phyloP scores from a whole-genome alignment of 2,113 vertebrate species.

The Pteropus alecto region DNA sequence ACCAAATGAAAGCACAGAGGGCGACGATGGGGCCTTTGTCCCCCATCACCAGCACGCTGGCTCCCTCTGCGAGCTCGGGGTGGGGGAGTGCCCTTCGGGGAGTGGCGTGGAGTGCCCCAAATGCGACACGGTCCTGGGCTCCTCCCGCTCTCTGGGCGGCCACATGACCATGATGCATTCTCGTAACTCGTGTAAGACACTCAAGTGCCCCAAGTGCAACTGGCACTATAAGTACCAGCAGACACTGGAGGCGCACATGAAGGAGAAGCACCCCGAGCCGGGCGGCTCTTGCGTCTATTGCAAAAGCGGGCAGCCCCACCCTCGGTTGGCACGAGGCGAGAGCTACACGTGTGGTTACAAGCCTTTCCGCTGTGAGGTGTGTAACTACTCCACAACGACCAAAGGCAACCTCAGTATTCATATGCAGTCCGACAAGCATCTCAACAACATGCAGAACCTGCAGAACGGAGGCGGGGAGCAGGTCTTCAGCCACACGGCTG shows the following conservation, averaged over 20 bases:
- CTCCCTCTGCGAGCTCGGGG: conserved; percentile 92
- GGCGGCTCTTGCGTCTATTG: conserved; percentile 96
- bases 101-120: conserved; percentile 98
- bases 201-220: conserved; percentile 99
- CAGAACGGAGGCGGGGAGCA: conserved; percentile 97
- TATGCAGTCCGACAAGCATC: conserved; percentile 99
- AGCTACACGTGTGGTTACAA: conserved; percentile 99
- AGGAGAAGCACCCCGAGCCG: conserved; percentile 99
- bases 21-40: conserved; percentile 91
- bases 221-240: conserved; percentile 99
- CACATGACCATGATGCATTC: conserved; percentile 99
- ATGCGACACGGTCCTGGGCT: conserved; percentile 97
- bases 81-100: conserved; percentile 94
- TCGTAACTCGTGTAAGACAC: conserved; percentile 98
- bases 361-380: conserved; percentile 99
- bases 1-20: conserved; percentile 98
- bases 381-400: conserved; percentile 99
- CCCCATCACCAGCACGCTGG: conserved; percentile 90
- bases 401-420: conserved; percentile 99
- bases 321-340: conserved; percentile 96
- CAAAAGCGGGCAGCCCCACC: conserved; percentile 96
- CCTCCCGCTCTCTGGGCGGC: conserved; percentile 96
- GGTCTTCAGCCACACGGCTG: conserved; percentile 92
- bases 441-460: conserved; percentile 99
- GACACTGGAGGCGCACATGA: conserved; percentile 99